Conservation (phyloP, 37 sponge, comb jelly and placozoan species). For the Amphimedon queenslandica region DNA sequence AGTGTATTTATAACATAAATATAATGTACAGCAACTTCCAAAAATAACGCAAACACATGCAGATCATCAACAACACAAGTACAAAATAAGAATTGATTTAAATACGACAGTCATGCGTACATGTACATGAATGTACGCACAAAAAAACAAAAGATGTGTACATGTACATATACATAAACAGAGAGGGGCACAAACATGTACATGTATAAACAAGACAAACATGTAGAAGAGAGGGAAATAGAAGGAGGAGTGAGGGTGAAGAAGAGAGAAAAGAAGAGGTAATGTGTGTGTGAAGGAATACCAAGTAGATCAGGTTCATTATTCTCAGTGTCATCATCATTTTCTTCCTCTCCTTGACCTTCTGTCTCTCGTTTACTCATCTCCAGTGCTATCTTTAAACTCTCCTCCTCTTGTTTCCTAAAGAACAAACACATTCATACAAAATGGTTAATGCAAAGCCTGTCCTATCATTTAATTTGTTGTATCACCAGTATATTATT, state of each 20-base stretch:
- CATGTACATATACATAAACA: neutral
- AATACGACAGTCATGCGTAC: neutral
- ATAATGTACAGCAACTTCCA: no score
- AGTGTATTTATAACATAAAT: no score
- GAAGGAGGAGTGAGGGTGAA: neutral
- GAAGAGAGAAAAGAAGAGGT: neutral
- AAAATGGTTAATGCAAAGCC: neutral
- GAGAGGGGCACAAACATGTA: neutral
- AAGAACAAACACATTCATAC: conserved; percentile 4
- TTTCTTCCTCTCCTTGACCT: conserved; percentile 5
- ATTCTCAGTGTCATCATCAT: conserved; percentile 1
- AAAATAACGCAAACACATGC: no score
- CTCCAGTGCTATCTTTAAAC: conserved; percentile 62
- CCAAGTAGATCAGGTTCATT: conserved; percentile 27
- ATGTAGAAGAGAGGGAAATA: neutral
- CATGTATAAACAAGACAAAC: neutral
- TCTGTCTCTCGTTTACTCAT: conserved; percentile 61
- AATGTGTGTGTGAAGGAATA: neutral
- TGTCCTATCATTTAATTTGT: no score
- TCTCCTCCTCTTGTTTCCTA: conserved; percentile 76
- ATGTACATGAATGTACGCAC: neutral
- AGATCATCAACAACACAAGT: no score
- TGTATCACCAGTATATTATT: neutral
- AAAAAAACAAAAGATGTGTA: neutral
- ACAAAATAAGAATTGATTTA: no score